phyloP scores from a whole-genome alignment of 92 coral and sea anemone species.

The Zoanthus gigantus region DNA sequence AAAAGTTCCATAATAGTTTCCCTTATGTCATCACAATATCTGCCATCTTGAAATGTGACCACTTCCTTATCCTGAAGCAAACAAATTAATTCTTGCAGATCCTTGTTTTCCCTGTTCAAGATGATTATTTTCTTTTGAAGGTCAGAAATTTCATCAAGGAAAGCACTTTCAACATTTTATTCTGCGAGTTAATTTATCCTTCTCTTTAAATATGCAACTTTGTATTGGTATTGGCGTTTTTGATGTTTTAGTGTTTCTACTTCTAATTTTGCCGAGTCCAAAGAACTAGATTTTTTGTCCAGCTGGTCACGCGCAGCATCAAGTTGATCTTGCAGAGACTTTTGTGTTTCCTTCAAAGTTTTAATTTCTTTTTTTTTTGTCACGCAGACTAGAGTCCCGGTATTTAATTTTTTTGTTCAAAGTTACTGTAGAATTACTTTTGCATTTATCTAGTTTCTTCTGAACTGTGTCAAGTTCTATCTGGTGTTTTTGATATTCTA shows the following conservation, averaged over 20 bases:
- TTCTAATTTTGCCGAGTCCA: not conserved
- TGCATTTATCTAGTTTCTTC: not conserved
- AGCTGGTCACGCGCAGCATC: constrained; percentile 10
- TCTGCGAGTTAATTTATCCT: not conserved
- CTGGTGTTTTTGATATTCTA: not conserved
- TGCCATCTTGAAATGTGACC: constrained; percentile 44
- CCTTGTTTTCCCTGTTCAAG: constrained; percentile 35
- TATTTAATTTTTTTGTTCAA: not conserved
- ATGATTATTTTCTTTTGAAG: not conserved
- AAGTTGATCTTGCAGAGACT: constrained; percentile 17
- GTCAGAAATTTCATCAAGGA: not conserved
- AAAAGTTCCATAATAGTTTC: constrained; percentile 39
- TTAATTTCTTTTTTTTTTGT: not conserved
- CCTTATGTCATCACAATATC: constrained; percentile 49
- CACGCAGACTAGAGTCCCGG: not conserved
- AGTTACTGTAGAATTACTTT: not conserved
- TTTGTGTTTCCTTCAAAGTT: not conserved
- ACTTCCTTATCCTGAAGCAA: constrained; percentile 1
- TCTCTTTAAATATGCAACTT: not conserved
- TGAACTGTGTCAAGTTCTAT: not conserved
- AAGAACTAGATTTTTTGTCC: not conserved
- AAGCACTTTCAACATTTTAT: not conserved
- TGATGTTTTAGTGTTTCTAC: not conserved
- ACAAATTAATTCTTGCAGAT: constrained; percentile 28
- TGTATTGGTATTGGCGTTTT: constrained; percentile 1